phyloP scores from a whole-genome alignment of 2,113 vertebrate genomes.

The Gopherus flavomarginatus region DNA sequence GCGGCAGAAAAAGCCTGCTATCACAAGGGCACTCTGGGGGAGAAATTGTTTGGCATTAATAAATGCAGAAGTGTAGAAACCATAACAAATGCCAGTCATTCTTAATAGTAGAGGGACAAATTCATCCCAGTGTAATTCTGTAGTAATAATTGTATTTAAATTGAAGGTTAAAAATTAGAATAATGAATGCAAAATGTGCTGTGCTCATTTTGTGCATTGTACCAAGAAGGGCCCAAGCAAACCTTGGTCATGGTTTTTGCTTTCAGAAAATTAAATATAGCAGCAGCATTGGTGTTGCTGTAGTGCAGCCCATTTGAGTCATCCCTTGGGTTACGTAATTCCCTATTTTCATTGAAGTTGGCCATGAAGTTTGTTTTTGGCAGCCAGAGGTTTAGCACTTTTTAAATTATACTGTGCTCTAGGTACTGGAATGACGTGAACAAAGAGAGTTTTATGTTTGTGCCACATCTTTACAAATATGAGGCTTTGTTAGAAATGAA shows the following conservation, averaged over 20 bases:
- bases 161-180: background rate
- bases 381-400: conserved; percentile 20
- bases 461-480: background rate
- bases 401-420: background rate
- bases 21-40: background rate
- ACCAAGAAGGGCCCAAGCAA: background rate
- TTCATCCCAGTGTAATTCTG: background rate
- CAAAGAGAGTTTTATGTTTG: background rate
- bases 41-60: background rate
- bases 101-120: background rate
- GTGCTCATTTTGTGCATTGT: background rate
- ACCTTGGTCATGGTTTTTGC: conserved; percentile 20
- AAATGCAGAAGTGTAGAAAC: background rate
- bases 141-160: background rate
- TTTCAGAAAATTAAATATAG: conserved; percentile 60
- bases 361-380: conserved; percentile 19
- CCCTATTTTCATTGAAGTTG: background rate
- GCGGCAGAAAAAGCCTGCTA: background rate
- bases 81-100: rapidly evolving
- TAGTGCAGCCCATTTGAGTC: conserved; percentile 23
- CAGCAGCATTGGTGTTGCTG: conserved; percentile 24
- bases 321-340: conserved; percentile 37
- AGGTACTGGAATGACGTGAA: background rate
- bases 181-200: conserved; percentile 5
- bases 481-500: background rate